phyloP scores from a whole-genome alignment of 2,113 vertebrate species.

The Arothron firmamentum region DNA sequence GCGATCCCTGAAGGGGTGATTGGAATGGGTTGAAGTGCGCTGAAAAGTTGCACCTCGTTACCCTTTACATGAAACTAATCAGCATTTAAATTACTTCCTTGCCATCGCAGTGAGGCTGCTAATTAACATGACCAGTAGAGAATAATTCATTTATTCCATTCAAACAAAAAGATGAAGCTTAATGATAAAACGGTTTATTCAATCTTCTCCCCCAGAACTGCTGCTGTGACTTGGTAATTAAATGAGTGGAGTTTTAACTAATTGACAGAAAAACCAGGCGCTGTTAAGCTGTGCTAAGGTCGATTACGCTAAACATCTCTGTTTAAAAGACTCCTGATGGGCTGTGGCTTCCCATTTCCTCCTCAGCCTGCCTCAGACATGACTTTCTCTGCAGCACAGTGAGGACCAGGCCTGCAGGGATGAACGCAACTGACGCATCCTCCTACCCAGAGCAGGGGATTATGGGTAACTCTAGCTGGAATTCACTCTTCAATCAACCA shows the following conservation, averaged over 20 bases:
- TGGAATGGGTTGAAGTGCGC: no score
- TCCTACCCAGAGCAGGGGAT: conserved; percentile 35
- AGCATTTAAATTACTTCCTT: no score
- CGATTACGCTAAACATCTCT: no score
- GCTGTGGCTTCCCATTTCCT: background rate
- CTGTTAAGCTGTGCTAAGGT: no score
- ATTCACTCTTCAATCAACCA: conserved; percentile 30
- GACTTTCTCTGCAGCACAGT: background rate
- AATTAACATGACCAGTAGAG: background rate
- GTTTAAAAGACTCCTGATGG: background rate
- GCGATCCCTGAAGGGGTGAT: no score
- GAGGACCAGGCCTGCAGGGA: conserved; percentile 39
- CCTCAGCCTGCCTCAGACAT: conserved; percentile 34
- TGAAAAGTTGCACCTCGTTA: no score
- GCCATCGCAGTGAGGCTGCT: background rate
- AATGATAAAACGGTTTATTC: no score
- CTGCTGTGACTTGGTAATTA: background rate
- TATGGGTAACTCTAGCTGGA: conserved; percentile 51
- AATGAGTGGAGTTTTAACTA: background rate
- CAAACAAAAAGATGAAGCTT: background rate
- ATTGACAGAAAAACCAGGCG: no score
- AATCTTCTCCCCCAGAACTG: no score
- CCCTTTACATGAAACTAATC: no score
- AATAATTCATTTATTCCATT: background rate
- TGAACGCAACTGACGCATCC: conserved; percentile 46